Percentiles rank a stretch among this genome's conserved stretches.
phyloP scores from a whole-genome alignment of 2,113 vertebrate species.

The Anarrhichthys ocellatus region DNA sequence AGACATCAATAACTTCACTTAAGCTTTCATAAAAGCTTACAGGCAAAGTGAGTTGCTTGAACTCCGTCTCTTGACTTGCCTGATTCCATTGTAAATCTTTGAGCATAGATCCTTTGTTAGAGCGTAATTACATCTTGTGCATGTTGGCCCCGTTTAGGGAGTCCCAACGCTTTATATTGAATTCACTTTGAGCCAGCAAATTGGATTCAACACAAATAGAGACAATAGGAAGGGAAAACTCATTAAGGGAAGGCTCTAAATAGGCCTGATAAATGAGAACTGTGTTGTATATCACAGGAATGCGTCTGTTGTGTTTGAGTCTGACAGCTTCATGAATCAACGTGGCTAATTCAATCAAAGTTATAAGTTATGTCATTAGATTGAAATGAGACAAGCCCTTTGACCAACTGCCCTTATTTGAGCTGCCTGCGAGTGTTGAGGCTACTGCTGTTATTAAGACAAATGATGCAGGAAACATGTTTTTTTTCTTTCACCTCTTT shows the following conservation, averaged over 20 bases:
- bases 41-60: conserved; percentile 12
- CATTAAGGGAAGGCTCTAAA: conserved; percentile 60
- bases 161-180: conserved; percentile 61
- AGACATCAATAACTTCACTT: not conserved
- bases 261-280: conserved; percentile 57
- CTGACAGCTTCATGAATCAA: conserved; percentile 60
- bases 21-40: not conserved
- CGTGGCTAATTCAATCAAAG: conserved; percentile 54
- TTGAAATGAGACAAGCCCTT: conserved; percentile 31
- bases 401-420: conserved; percentile 29
- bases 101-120: conserved; percentile 61
- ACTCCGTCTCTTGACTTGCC: conserved; percentile 17
- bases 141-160: conserved; percentile 51
- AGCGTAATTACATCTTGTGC: conserved; percentile 64
- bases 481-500: conserved; percentile 10
- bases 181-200: conserved; percentile 66
- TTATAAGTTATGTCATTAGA: conserved; percentile 36
- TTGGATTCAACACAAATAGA: conserved; percentile 70
- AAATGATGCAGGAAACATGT: not conserved
- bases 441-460: conserved; percentile 8
- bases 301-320: conserved; percentile 26
- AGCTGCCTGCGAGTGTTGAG: not conserved
- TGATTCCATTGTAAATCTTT: conserved; percentile 55
- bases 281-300: conserved; percentile 39
- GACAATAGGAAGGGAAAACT: conserved; percentile 66